Evolutionary conservation across 1,140 invertebrate genomes (phyloP).

Genomic region (Atta colombica): DNA sequence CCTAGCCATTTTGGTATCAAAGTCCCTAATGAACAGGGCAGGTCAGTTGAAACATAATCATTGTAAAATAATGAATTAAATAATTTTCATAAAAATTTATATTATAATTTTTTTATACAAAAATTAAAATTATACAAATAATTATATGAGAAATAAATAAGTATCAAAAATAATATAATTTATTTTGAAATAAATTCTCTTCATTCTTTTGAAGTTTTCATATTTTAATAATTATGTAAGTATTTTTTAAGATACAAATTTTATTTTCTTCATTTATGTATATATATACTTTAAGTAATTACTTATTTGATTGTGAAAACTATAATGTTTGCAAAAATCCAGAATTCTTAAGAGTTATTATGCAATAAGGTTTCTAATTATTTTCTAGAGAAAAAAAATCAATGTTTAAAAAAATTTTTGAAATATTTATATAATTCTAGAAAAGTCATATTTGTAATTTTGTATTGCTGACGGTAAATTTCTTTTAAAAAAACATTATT

Average conservation of each 20-base stretch:
- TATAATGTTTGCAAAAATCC: no score
- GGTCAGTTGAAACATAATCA: conserved; percentile 47
- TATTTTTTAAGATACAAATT: background rate
- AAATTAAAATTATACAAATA: background rate
- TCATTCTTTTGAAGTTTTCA: background rate
- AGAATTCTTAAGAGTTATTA: no score
- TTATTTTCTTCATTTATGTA: background rate
- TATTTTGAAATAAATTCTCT: background rate
- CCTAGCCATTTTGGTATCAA: conserved; percentile 94
- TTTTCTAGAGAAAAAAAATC: no score
- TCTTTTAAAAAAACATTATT: no score
- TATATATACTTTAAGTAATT: background rate
- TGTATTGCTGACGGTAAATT: no score
- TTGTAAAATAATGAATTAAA: conserved; percentile 18
- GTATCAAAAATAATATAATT: conserved; percentile 1
- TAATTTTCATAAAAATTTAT: background rate
- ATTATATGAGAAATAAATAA: background rate
- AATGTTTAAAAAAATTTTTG: no score
- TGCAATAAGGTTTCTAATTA: no score
- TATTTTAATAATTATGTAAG: background rate
- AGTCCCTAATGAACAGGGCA: conserved; percentile 94
- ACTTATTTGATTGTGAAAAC: background rate
- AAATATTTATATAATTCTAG: no score
- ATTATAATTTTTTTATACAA: background rate
- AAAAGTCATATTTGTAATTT: no score